A percentile compares a stretch with the other conserved stretches of the same genome.
Evolutionary conservation across 2,113 vertebrate species (phyloP).

Genomic region (Nannospalax galili): DNA sequence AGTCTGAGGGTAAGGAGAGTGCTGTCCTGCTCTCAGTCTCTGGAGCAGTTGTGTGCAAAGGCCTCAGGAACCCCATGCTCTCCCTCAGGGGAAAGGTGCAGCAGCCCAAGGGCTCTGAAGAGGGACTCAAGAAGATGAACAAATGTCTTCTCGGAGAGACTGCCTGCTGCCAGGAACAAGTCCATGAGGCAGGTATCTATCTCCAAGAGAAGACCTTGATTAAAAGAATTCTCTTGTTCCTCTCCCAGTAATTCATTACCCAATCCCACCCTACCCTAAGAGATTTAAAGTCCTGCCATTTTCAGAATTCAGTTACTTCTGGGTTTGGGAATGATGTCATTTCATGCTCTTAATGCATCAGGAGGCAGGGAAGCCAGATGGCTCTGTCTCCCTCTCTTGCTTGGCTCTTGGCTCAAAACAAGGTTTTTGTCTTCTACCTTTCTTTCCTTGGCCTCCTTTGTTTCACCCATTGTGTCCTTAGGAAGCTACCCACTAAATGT

Average conservation of each 20-base stretch:
- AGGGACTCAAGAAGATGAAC: neutral
- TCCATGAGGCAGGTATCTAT: neutral
- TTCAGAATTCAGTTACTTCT: slow-evolving; percentile 53
- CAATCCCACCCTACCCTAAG: neutral
- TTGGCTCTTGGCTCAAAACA: neutral
- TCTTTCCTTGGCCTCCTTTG: neutral
- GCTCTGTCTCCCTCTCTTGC: neutral
- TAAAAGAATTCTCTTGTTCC: neutral
- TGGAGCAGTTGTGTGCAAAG: neutral
- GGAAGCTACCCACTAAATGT: neutral
- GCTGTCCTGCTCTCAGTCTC: neutral
- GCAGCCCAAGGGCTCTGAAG: neutral
- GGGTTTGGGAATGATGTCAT: neutral
- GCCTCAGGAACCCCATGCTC: neutral
- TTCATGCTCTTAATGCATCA: neutral
- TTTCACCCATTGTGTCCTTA: neutral
- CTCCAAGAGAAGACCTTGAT: slow-evolving; percentile 28
- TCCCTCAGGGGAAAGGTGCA: too few species aligned
- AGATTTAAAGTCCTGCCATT: neutral
- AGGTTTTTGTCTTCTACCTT: neutral
- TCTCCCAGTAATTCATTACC: slow-evolving; percentile 21
- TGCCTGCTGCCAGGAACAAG: neutral
- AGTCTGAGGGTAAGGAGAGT: neutral
- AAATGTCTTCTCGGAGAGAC: neutral
- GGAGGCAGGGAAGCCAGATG: neutral